Percentiles rank a stretch among this genome's conserved stretches.
Evolutionary conservation across 2,113 vertebrate genomes (phyloP).

Genomic region (Onychorhynchus coronatus): DNA sequence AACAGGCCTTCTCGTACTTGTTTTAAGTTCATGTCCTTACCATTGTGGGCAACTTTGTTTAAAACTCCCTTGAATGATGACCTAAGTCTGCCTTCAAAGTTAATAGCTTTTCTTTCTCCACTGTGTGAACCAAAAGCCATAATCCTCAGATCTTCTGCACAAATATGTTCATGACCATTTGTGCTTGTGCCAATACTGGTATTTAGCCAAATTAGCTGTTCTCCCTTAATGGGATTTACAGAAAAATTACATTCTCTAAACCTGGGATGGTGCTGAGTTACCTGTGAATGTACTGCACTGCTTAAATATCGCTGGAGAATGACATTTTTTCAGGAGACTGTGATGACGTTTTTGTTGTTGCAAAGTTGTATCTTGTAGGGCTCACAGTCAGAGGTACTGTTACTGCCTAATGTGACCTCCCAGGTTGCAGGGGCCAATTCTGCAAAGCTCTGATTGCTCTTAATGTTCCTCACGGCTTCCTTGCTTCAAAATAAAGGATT

Average conservation of each 20-base stretch:
- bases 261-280: not conserved
- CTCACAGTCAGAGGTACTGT: accelerated
- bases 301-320: not conserved
- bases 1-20: not conserved
- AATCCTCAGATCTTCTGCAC: not conserved
- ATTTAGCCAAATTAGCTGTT: not conserved
- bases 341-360: not conserved
- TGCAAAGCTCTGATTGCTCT: not conserved
- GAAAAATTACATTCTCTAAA: not conserved
- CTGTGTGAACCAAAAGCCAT: not conserved
- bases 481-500: not conserved
- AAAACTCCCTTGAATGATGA: not conserved
- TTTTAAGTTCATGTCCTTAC: not conserved
- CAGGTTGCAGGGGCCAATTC: not conserved
- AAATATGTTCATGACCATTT: not conserved
- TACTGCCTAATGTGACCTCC: not conserved
- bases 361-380: not conserved
- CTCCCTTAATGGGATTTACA: not conserved
- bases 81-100: not conserved
- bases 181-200: not conserved
- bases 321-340: not conserved
- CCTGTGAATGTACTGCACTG: not conserved
- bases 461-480: not conserved
- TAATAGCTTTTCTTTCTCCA: not conserved
- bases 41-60: not conserved